Percentiles rank a stretch among this genome's conserved stretches.
Conservation (phyloP, 2,888 invertebrate species). For the Sinotaia quadrata region DNA sequence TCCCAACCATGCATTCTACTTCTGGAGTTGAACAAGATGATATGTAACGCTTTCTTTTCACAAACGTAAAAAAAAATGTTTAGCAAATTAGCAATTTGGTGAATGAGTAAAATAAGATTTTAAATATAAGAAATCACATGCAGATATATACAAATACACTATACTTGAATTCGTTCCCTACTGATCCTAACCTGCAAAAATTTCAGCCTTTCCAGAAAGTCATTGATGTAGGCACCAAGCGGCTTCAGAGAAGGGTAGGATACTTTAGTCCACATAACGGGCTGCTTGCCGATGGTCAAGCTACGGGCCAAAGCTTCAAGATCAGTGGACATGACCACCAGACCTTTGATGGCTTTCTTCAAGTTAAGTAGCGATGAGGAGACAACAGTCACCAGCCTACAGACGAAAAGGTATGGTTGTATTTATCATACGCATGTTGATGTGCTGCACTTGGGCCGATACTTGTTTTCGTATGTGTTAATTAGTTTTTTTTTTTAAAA, state of each 20-base stretch:
- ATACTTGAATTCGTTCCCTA: no score
- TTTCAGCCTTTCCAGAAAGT: constrained; percentile 83
- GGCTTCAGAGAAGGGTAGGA: constrained; percentile 93
- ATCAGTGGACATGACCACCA: constrained; percentile 86
- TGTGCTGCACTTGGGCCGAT: no score
- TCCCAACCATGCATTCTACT: no score
- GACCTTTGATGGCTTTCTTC: constrained; percentile 85
- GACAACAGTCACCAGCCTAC: constrained; percentile 78
- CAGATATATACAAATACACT: no score
- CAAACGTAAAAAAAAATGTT: no score
- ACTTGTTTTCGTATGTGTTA: neutral
- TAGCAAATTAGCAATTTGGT: no score
- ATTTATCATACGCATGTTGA: neutral
- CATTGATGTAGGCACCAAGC: constrained; percentile 85
- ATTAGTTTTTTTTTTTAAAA: neutral
- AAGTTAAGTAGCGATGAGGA: constrained; percentile 80
- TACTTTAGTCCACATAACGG: constrained; percentile 84
- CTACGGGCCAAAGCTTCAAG: constrained; percentile 82
- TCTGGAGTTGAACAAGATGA: no score
- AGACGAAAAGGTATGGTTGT: neutral
- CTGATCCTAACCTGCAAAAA: constrained; percentile 80
- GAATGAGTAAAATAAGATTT: no score
- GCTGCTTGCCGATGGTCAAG: constrained; percentile 83
- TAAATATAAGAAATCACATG: no score
- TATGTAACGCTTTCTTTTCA: no score